Evolutionary conservation across 1,140 invertebrate species (phyloP), one percentile per base, ranked within the genome.

Genomic region (Wiebesia pumilae): DNA sequence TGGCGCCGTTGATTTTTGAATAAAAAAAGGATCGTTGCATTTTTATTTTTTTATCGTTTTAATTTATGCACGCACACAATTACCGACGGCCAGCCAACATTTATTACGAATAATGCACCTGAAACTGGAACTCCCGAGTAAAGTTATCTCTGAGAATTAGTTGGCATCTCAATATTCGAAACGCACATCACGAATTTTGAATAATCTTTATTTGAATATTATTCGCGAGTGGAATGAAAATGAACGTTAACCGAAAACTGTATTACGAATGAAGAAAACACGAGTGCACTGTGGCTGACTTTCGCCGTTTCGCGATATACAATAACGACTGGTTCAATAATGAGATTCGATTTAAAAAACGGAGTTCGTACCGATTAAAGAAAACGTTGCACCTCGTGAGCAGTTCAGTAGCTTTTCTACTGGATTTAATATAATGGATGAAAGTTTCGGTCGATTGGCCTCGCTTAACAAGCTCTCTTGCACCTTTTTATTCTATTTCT

Each of bases 351-450:
- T 27, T 30, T 30, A 7, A 54, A 54, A 54, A 33, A 54, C 54
- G 14, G 19, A 30, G 47, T 54, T 19, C 27, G 35, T 12, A 14
- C 40, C 43, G 43, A 54, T 79, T 47, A 35, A 27, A 27, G 78
- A 58, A 80, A 80, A 62, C 65, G 51, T 80, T 58, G 10, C 54
- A 80, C 47, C 78, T 58, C 54, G 3, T 51, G 19, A 27, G 58
- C 43, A 54, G 12, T 54, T 6, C 47, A 27, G 47, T 33, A 54
- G 47, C 33, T 80, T 62, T 80, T 80, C 78, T 30, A 3, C 16
- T 19, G 30, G 35, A 35, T 54, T 80, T 35, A 80, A 58, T 58
- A 80, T 62, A 80, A 62, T 62, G 33, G 33, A 84, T 79, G 75
- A 69, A 78, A 84, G 65, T 78, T 84, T 75, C 58, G 24, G 0